Evolutionary conservation across 1,140 invertebrate genomes (phyloP).

Genomic region (Philotrypesis tridentata): DNA sequence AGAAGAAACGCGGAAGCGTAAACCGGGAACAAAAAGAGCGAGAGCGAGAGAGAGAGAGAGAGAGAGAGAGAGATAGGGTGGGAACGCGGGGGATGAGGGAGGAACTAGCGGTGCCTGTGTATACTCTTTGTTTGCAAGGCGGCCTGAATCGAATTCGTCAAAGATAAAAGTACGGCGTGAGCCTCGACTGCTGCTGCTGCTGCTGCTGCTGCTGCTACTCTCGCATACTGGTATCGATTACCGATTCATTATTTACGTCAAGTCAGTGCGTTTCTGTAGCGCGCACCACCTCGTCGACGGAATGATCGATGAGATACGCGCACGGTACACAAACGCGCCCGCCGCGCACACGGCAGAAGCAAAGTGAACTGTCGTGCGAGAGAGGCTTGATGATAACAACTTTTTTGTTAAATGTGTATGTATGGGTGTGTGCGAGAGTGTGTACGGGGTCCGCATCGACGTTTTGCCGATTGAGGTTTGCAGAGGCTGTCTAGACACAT

Average conservation of each 20-base stretch:
- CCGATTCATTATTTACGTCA: slow-evolving; percentile 41
- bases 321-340: neutral
- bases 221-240: slow-evolving; percentile 27
- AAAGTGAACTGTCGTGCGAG: neutral
- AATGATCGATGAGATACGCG: slow-evolving; percentile 33
- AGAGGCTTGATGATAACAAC: slow-evolving; percentile 8
- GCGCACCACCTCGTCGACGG: neutral
- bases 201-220: neutral
- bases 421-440: too few species aligned
- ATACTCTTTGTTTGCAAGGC: slow-evolving; percentile 17
- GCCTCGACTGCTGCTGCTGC: neutral
- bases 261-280: neutral
- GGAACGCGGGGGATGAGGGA: too few species aligned
- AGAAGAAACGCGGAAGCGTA: neutral
- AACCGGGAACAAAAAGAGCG: neutral
- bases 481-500: neutral
- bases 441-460: neutral
- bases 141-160: slow-evolving; percentile 17
- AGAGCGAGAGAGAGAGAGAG: too few species aligned
- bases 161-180: slow-evolving; percentile 1
- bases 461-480: neutral
- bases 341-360: neutral
- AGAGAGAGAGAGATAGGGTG: too few species aligned
- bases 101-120: too few species aligned
- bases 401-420: neutral